phyloP scores from a whole-genome alignment of 2,797 vertebrate genomes.

The Halcyon chelicuti region DNA sequence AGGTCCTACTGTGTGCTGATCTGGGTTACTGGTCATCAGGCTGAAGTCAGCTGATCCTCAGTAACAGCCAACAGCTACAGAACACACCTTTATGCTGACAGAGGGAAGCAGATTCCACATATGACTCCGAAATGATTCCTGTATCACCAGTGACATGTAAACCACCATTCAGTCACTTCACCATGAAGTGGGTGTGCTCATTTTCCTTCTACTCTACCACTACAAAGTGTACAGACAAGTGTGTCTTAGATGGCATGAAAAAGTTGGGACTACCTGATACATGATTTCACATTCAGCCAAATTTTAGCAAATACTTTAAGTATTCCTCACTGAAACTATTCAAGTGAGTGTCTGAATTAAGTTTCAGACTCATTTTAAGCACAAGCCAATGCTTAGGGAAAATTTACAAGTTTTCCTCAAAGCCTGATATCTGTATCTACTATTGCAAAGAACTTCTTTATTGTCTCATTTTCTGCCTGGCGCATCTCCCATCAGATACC shows the following conservation, averaged over 20 bases:
- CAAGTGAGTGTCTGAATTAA: neutral
- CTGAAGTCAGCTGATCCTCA: neutral
- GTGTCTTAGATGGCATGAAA: neutral
- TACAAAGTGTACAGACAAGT: neutral
- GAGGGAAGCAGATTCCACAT: neutral
- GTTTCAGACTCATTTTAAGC: neutral
- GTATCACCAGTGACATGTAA: neutral
- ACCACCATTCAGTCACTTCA: neutral
- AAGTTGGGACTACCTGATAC: neutral
- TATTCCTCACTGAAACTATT: neutral
- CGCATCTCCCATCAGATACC: slow-evolving; percentile 37
- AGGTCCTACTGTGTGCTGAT: accelerated
- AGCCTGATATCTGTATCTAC: slow-evolving; percentile 34
- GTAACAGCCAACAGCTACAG: neutral
- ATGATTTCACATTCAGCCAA: neutral
- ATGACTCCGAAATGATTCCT: neutral
- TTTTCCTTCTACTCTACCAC: neutral
- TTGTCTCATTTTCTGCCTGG: slow-evolving; percentile 52
- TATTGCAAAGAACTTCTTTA: slow-evolving; percentile 24
- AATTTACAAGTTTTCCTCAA: slow-evolving; percentile 29
- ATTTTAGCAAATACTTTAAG: neutral
- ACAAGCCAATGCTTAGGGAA: neutral
- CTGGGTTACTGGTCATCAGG: neutral
- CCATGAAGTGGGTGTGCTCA: neutral
- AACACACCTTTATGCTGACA: neutral